Base-by-base conservation (phyloP, 2,113 vertebrate species). In the Nanorana parkeri region DNA sequence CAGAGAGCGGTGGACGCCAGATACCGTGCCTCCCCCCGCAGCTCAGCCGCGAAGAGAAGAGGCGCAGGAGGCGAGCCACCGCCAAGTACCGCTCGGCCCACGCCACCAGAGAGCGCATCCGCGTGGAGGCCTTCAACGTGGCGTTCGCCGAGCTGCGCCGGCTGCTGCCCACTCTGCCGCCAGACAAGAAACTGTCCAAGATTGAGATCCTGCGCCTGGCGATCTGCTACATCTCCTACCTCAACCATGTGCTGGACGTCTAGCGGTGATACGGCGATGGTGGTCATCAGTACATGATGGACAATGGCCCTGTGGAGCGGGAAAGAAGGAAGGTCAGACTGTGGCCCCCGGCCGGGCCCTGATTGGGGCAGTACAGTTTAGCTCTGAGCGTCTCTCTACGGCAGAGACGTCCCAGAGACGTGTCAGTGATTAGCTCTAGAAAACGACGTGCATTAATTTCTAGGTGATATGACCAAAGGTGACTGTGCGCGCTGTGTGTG, bases 21-120 rank as follows among this genome's bases (percentile, higher is more conserved):
- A 93, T 87, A 76, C 86, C 92, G 52, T 91, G 92, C 41, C 88
- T 92, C 75, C 95, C 95, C 1, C 94, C 91, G 83, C 93, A 93
- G 68, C 91, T 97, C 61, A 97, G 94, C 91, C 87, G 96, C 0
- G 96, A 97, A 87, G 96, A 97, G 91, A 97, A 96, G 88, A 91
- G 96, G 24, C 88, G 96, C 81, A 87, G 96, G 90, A 85, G 93
- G 83, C 81, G 92, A 3, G 85, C 89, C 71, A 92, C 89, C 5
- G 87, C 88, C 78, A 95, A 93, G 83, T 93, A 93, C 83, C 94
- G 95, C 81, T 92, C 94, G 74, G 91, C 90, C 51, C 90, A 88
- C 78, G 91, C 93, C 77, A 88, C 90, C 26, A 78, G 90, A 4
- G 95, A 96, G 88, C 85, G 95, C 66, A 94, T 96, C 90, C 93